Conservation (phyloP, 2,888 invertebrate species). For the Neoaliturus tenellus region DNA sequence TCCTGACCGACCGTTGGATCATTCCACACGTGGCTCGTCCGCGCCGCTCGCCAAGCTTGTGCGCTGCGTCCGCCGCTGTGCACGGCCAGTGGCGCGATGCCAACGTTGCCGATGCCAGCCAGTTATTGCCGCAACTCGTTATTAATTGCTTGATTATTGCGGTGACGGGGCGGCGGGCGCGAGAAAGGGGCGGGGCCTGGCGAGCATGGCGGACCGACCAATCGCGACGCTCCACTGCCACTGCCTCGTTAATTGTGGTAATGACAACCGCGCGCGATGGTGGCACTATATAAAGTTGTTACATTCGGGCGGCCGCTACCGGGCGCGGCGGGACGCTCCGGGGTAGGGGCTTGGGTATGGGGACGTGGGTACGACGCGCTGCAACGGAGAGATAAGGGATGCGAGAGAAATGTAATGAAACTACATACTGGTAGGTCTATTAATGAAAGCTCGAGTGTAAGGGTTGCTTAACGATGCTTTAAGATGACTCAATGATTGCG, state of each 20-base stretch:
- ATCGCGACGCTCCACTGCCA: background rate
- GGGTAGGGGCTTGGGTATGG: too few species aligned
- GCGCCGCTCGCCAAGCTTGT: background rate
- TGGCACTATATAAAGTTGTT: background rate
- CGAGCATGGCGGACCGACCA: slow-evolving; percentile 41
- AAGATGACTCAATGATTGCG: too few species aligned
- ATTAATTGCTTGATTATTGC: slow-evolving; percentile 52
- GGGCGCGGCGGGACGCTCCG: too few species aligned
- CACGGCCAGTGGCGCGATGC: background rate
- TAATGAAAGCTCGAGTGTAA: too few species aligned
- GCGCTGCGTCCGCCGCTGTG: too few species aligned
- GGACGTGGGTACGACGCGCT: too few species aligned
- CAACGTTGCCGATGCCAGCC: slow-evolving; percentile 11
- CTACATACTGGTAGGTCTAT: too few species aligned
- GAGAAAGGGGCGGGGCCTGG: background rate
- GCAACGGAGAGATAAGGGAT: too few species aligned
- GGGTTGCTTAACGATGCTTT: too few species aligned
- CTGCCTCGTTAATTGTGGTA: slow-evolving; percentile 1
- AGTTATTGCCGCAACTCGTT: slow-evolving; percentile 37
- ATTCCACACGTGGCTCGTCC: too few species aligned
- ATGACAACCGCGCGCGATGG: background rate
- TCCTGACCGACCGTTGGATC: too few species aligned
- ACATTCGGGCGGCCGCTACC: background rate
- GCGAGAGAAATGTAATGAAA: too few species aligned
- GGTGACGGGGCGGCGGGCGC: slow-evolving; percentile 12